Conservation (phyloP, 2,113 vertebrate species). For the Protobothrops flavoviridis region DNA sequence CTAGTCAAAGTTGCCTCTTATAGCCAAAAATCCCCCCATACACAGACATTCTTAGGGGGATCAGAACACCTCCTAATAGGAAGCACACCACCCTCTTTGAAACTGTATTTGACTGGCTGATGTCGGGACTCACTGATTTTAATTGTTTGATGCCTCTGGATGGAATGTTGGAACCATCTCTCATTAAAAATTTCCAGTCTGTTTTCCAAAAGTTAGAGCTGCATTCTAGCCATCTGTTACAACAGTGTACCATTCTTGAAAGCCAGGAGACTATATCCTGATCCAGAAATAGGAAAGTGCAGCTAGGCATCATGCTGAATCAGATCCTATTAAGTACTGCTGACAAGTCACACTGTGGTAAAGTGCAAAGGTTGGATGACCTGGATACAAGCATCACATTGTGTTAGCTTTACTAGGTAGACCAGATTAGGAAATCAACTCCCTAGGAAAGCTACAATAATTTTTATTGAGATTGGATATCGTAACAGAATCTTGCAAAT, state of each 20-base stretch:
- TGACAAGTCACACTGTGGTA: not conserved
- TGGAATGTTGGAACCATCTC: not conserved
- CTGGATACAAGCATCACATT: not conserved
- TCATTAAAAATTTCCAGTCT: not conserved
- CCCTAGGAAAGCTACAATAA: not conserved
- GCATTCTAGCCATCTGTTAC: not conserved
- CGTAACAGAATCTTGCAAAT: not conserved
- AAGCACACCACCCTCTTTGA: not conserved
- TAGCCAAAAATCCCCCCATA: not conserved
- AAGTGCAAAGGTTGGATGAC: not conserved
- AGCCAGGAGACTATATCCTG: not conserved
- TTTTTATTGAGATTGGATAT: not conserved
- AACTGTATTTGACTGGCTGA: not conserved
- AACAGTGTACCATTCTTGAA: not conserved
- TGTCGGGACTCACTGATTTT: not conserved
- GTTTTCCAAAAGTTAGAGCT: not conserved
- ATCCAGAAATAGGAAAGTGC: not conserved
- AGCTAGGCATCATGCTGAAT: not conserved
- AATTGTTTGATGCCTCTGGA: not conserved
- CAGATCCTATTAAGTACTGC: not conserved
- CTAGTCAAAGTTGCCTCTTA: not conserved
- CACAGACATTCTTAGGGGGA: not conserved
- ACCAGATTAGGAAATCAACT: not conserved
- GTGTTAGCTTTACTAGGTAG: not conserved
- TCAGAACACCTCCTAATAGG: not conserved